These are phyloP conservation scores for Cyanoderma ruficeps DNA, from an alignment of 2,113 vertebrate species.

Conservation along the genomic window DNA sequence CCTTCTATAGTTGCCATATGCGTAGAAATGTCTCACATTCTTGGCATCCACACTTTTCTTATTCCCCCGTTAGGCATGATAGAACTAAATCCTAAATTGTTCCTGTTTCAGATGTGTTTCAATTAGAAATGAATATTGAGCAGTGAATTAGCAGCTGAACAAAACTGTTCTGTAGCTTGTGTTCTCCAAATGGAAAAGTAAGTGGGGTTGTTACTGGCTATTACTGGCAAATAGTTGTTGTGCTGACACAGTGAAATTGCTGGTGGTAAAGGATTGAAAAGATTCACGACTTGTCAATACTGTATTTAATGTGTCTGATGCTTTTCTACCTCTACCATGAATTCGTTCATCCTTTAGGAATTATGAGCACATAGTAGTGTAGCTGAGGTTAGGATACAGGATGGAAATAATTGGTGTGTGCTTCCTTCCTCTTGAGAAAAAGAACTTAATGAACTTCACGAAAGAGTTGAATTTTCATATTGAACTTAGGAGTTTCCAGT, in stretches of 20 bases:
- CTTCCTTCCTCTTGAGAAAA: not conserved
- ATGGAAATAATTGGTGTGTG: not conserved
- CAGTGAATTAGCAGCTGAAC: not conserved
- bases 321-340: not conserved
- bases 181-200: not conserved
- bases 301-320: not conserved
- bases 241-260: not conserved
- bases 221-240: not conserved
- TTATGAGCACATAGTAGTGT: not conserved
- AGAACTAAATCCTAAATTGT: slow-evolving; percentile 38
- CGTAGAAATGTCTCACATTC: slow-evolving; percentile 59
- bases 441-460: not conserved
- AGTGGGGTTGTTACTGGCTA: not conserved
- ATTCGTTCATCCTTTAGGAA: not conserved
- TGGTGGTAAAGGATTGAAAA: not conserved
- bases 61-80: slow-evolving; percentile 11
- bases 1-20: slow-evolving; percentile 59
- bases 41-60: slow-evolving; percentile 44
- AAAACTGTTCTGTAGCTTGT: not conserved
- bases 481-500: not conserved
- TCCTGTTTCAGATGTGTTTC: slow-evolving; percentile 9
- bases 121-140: slow-evolving; percentile 7
- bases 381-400: not conserved
- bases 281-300: not conserved
- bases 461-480: not conserved